phyloP scores from a whole-genome alignment of 2,797 vertebrate species.

The Diglossa cyanea region DNA sequence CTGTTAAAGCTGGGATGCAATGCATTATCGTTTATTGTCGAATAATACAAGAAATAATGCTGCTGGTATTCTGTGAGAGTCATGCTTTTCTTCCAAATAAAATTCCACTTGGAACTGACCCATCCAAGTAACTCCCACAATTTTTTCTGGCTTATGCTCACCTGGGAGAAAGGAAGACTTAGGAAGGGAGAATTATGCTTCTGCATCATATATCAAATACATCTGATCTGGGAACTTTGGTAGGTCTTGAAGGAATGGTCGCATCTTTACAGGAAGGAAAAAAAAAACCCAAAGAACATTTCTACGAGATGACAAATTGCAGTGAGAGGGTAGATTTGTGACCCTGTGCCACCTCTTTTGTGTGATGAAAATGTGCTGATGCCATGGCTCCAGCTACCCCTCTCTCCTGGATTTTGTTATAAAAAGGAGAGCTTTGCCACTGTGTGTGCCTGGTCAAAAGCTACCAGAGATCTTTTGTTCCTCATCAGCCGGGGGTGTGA shows the following conservation, averaged over 20 bases:
- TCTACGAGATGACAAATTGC: not conserved
- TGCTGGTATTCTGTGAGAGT: not conserved
- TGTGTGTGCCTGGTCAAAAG: rapidly evolving
- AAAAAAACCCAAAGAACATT: not conserved
- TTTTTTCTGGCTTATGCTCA: not conserved
- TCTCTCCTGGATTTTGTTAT: not conserved
- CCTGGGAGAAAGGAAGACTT: not conserved
- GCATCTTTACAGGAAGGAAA: not conserved
- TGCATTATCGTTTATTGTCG: not conserved
- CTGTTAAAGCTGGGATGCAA: not conserved
- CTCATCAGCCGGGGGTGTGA: rapidly evolving
- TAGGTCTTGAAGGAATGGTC: not conserved
- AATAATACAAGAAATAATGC: not conserved
- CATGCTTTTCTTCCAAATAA: not conserved
- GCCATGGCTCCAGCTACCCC: not conserved
- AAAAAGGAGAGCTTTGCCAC: not conserved
- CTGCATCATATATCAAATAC: not conserved
- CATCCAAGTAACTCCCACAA: rapidly evolving
- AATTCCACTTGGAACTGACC: not conserved
- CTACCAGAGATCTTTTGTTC: not conserved
- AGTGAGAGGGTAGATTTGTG: not conserved
- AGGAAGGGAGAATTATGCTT: not conserved
- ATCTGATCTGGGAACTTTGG: not conserved
- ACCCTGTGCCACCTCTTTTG: not conserved
- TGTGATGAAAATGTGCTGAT: not conserved